These are phyloP conservation scores for Nerophis ophidion DNA, from an alignment of 2,113 vertebrate genomes.

Conservation along the genomic window DNA sequence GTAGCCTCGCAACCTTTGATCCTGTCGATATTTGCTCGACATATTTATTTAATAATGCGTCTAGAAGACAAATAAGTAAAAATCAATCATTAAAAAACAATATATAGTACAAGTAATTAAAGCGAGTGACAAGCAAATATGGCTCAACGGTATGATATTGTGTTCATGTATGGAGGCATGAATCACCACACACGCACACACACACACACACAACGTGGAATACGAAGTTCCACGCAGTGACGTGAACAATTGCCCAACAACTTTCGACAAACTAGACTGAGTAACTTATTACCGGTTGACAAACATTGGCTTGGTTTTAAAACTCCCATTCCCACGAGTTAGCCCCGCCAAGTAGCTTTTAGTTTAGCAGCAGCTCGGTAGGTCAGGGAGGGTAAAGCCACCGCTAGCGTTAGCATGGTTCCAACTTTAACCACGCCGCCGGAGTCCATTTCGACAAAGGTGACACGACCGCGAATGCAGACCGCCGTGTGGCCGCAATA, in stretches of 20 bases:
- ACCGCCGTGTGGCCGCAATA: neutral
- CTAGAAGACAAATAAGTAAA: neutral
- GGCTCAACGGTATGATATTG: constrained; percentile 1
- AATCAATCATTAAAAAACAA: too few relatives aligned
- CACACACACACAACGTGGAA: constrained; percentile 29
- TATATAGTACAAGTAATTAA: too few relatives aligned
- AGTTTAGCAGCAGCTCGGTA: constrained; percentile 34
- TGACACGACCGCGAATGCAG: neutral
- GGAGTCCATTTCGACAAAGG: neutral
- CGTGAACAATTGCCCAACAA: constrained; percentile 38
- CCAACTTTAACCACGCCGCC: neutral
- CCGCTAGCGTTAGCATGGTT: constrained; percentile 49
- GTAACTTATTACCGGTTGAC: constrained; percentile 8
- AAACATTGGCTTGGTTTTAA: constrained; percentile 2
- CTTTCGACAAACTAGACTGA: constrained; percentile 21
- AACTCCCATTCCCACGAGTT: neutral
- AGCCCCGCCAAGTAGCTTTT: constrained; percentile 33
- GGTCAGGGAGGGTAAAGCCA: constrained; percentile 38
- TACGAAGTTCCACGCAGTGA: constrained; percentile 51
- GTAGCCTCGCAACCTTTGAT: constrained; percentile 43
- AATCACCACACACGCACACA: constrained; percentile 20
- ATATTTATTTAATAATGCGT: neutral
- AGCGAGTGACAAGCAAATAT: constrained; percentile 9
- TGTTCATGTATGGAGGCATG: neutral
- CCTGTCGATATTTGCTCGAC: neutral